Conservation (phyloP, 2,797 vertebrate genomes). For the Eutrigla gurnardus region DNA sequence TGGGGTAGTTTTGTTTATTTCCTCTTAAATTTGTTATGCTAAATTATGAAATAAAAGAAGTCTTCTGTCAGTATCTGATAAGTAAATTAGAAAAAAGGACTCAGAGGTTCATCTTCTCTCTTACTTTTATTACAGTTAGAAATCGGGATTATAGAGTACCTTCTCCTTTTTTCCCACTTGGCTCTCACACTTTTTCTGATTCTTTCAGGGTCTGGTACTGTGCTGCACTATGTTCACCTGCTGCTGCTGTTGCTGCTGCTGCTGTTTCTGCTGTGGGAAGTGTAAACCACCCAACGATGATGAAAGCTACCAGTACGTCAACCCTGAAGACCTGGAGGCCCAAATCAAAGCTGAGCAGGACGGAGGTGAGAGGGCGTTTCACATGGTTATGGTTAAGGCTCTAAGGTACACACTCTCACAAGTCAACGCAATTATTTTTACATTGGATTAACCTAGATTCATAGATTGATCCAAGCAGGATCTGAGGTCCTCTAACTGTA, state of each 20-base stretch:
- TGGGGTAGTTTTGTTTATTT: background rate
- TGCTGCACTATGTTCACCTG: slow-evolving; percentile 88
- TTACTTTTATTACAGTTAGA: background rate
- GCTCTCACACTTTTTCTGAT: background rate
- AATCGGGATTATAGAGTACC: background rate
- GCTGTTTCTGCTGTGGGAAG: slow-evolving; percentile 91
- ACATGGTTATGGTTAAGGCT: background rate
- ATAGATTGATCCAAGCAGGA: background rate
- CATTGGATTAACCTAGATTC: background rate
- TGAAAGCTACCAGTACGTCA: slow-evolving; percentile 84
- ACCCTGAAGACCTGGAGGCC: slow-evolving; percentile 90
- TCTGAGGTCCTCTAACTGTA: background rate
- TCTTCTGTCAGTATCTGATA: background rate
- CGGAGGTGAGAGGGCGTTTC: slow-evolving; percentile 61
- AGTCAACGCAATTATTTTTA: no score
- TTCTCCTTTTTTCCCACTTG: background rate
- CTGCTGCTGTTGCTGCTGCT: slow-evolving; percentile 94
- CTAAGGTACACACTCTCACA: background rate
- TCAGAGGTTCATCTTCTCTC: background rate
- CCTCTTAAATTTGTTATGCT: background rate
- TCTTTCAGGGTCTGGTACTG: slow-evolving; percentile 83
- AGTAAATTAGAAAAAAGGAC: background rate
- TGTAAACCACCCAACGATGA: slow-evolving; percentile 89
- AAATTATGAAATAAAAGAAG: background rate
- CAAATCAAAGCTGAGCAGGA: slow-evolving; percentile 87